phyloP scores from a whole-genome alignment of 1,140 invertebrate genomes.

The Oedothorax gibbosus region DNA sequence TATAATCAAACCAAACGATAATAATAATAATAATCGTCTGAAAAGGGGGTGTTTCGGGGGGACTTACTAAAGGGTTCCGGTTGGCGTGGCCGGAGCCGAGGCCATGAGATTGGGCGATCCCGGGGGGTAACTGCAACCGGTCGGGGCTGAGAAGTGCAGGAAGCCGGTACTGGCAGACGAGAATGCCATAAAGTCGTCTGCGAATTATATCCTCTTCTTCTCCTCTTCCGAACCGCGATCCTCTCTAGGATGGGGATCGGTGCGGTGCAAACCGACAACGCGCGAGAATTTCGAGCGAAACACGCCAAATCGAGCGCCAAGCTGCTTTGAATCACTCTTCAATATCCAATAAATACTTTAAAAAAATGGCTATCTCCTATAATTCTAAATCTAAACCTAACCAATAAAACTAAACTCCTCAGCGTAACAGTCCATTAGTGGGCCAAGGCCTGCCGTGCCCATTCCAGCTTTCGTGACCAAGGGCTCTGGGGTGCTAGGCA shows the following conservation, averaged over 20 bases:
- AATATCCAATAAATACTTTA: too few species aligned
- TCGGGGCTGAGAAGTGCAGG: slow-evolving; percentile 20
- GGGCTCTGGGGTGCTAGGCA: too few species aligned
- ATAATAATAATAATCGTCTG: not conserved
- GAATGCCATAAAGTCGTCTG: slow-evolving; percentile 37
- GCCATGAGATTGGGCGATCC: not conserved
- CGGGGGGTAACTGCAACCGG: not conserved
- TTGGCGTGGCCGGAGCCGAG: slow-evolving; percentile 44
- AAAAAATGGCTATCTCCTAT: too few species aligned
- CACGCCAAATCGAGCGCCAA: not conserved
- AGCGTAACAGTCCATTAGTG: too few species aligned
- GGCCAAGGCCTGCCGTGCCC: too few species aligned
- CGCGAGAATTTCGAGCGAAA: slow-evolving; percentile 1
- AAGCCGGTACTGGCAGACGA: slow-evolving; percentile 52
- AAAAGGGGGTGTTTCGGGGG: not conserved
- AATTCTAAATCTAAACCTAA: too few species aligned
- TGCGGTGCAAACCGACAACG: slow-evolving; percentile 1
- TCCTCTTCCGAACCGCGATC: slow-evolving; percentile 9
- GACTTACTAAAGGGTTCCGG: slow-evolving; percentile 47
- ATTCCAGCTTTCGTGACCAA: too few species aligned
- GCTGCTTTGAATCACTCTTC: not conserved
- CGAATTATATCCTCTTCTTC: not conserved
- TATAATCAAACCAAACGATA: too few species aligned
- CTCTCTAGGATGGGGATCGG: not conserved
- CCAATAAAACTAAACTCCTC: too few species aligned